Evolutionary conservation across 2,888 invertebrate species (phyloP), one percentile per base, ranked within the genome.

Genomic region (Drosophila meridiana): DNA sequence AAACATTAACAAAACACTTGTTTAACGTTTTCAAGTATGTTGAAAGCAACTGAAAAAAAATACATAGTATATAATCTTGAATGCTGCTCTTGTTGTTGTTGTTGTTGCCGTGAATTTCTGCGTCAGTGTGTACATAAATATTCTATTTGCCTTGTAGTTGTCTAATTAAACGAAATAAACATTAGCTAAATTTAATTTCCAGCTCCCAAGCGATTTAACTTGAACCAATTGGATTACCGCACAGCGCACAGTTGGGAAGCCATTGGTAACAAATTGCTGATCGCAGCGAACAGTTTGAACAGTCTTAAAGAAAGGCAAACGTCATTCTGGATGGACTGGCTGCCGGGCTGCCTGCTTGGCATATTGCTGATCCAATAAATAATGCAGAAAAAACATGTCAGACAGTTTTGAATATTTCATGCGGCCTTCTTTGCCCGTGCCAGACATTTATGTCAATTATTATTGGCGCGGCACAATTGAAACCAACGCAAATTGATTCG

Each of bases 1-100:
- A 87, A 84, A 89, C 87, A 87, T 85, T 85, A 87, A 87, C 87
- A 81, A 84, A 82, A 87, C 89, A 87, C 89, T 87, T 87, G 86
- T 89, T 89, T 87, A 83, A 81, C 64, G 73, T 82, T 84, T 86
- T 86, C 89, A 88, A 88, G 87, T 83, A 86, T 75, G 70, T 86
- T 84, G 80, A 80, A 85, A 80, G 78, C 69, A 69, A 53, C 34
- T 2, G 34, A 30, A 52, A 53, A 48, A 73, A 66, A 61, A 40
- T 40, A 47, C 26, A 30, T 60, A 48, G 13, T 75, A 53, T 45
- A 36, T 14, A 62, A 26, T 14, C 56, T 56, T 56, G 20, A 42
- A 32, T 43, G 42, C 32, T 38, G 38, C 7, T 61, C 30, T n/a
- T 48, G 48, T 60, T 47, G 38, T 13, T 43, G 20, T 45, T 47